Evolutionary conservation across 2,797 vertebrate genomes (phyloP).

Genomic region (Poecilia velifera): DNA sequence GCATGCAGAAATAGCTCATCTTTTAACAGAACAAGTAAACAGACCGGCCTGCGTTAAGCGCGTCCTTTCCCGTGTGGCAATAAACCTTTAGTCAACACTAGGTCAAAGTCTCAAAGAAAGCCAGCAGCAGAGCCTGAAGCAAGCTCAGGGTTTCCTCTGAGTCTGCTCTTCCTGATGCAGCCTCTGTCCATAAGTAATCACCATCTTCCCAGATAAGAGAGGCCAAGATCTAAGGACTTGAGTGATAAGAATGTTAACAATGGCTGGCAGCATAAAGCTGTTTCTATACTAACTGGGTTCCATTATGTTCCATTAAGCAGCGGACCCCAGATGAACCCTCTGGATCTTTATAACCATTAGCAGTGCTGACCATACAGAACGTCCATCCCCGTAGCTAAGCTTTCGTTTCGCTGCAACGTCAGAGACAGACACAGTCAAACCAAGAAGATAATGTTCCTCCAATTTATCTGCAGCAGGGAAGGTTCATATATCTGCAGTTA

Average conservation of each 20-base stretch:
- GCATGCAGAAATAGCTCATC: slow-evolving; percentile 18
- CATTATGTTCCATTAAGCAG: slow-evolving; percentile 74
- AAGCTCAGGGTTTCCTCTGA: slow-evolving; percentile 19
- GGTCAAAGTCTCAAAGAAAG: slow-evolving; percentile 27
- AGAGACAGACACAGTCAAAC: slow-evolving; percentile 15
- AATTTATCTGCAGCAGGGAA: slow-evolving; percentile 11
- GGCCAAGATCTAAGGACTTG: slow-evolving; percentile 30
- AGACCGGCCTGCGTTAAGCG: slow-evolving; percentile 8
- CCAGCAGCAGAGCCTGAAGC: slow-evolving; percentile 5
- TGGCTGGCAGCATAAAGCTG: slow-evolving; percentile 40
- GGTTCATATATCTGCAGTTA: slow-evolving; percentile 5
- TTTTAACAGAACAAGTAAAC: slow-evolving; percentile 22
- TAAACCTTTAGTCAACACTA: slow-evolving; percentile 4
- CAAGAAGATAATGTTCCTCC: background rate
- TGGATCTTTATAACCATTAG: slow-evolving; percentile 61
- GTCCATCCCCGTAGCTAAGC: slow-evolving; percentile 47
- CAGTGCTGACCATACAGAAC: slow-evolving; percentile 60
- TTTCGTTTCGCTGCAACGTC: slow-evolving; percentile 44
- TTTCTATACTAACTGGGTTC: slow-evolving; percentile 54
- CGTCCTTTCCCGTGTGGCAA: slow-evolving; percentile 1
- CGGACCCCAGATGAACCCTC: slow-evolving; percentile 42
- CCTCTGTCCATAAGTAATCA: slow-evolving; percentile 29
- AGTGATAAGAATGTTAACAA: slow-evolving; percentile 44
- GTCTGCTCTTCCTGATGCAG: slow-evolving; percentile 9
- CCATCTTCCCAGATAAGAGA: slow-evolving; percentile 29